phyloP scores from a whole-genome alignment of 2,888 invertebrate genomes.

The Mayetiola destructor region DNA sequence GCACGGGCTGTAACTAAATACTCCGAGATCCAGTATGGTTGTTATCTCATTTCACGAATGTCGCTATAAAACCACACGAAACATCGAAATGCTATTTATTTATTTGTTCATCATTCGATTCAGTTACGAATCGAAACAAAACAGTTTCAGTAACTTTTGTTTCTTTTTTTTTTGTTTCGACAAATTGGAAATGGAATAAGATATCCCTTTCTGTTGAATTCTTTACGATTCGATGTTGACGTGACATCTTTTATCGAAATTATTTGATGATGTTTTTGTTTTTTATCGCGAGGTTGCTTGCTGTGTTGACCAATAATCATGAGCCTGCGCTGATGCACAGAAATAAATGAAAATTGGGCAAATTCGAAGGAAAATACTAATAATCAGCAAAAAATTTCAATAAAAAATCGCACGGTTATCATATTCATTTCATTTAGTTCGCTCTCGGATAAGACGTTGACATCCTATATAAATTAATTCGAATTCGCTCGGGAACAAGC shows the following conservation, averaged over 20 bases:
- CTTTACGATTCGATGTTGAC: background rate
- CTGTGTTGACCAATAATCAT: no score
- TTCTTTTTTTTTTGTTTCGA: background rate
- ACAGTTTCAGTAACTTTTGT: background rate
- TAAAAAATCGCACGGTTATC: no score
- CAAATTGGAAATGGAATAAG: background rate
- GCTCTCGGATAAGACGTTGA: background rate
- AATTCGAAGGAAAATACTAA: background rate
- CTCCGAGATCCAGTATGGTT: background rate
- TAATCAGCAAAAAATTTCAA: background rate
- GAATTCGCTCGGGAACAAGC: background rate
- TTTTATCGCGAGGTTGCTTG: no score
- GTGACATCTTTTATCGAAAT: conserved; percentile 1
- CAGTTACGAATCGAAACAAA: background rate
- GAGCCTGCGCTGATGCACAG: background rate
- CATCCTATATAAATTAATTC: background rate
- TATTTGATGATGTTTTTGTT: no score
- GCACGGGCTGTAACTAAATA: no score
- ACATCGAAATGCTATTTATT: conserved; percentile 5
- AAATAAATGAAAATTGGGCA: background rate
- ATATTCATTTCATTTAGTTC: conserved; percentile 5
- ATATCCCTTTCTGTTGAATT: no score
- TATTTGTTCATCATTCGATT: background rate
- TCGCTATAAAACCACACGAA: background rate
- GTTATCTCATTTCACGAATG: background rate